A percentile compares a stretch with the other conserved stretches of the same genome.
Conservation (phyloP, 2,113 vertebrate species). For the Leptosomus discolor region DNA sequence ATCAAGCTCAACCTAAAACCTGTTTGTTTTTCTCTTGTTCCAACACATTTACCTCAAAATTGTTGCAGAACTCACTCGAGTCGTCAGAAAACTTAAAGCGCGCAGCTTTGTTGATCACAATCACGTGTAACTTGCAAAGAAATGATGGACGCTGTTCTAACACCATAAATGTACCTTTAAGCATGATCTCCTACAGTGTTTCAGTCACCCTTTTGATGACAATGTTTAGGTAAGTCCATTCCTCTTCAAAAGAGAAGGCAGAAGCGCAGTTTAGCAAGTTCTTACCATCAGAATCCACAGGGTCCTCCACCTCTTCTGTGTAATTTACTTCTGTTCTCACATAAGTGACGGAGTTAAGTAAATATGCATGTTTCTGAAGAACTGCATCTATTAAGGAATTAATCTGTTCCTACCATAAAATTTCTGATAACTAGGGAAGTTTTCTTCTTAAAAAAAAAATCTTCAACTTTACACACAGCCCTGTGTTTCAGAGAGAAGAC, state of each 20-base stretch:
- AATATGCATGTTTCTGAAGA: background rate
- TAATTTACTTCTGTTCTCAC: conserved; percentile 98
- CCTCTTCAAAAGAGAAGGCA: background rate
- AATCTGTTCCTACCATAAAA: background rate
- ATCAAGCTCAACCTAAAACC: background rate
- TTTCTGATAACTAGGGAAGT: background rate
- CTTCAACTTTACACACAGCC: background rate
- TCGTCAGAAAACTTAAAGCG: background rate
- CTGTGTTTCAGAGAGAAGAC: background rate
- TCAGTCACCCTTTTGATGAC: background rate
- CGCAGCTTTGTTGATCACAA: background rate
- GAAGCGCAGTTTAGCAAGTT: background rate
- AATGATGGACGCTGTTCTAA: background rate
- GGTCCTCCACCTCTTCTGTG: conserved; percentile 96
- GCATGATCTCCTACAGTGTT: background rate
- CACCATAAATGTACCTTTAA: background rate
- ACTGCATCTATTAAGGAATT: background rate
- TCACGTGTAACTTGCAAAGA: background rate
- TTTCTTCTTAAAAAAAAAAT: background rate
- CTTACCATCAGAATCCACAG: conserved; percentile 95
- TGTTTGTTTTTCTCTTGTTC: background rate
- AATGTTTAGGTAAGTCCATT: background rate
- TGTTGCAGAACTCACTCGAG: background rate
- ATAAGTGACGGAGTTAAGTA: conserved; percentile 87
- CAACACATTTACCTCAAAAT: background rate